Conservation (phyloP, 2,113 vertebrate genomes). For the Cervus canadensis region DNA sequence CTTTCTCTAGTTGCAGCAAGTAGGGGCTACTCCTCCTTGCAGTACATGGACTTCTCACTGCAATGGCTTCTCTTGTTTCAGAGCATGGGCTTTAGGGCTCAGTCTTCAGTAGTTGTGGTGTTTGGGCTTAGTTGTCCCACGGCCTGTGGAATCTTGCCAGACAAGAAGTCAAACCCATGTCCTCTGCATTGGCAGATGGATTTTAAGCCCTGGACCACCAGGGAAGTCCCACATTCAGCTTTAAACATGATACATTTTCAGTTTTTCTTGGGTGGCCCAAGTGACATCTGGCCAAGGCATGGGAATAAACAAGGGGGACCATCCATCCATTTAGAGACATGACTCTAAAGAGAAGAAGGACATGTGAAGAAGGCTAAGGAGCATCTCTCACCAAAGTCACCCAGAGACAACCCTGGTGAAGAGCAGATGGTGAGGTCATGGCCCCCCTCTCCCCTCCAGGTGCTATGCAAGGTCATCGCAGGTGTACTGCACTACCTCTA, state of each 20-base stretch:
- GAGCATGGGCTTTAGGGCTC: no score
- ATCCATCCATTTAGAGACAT: neutral
- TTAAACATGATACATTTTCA: neutral
- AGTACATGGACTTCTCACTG: no score
- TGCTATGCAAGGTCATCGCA: constrained; percentile 59
- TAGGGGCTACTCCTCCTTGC: no score
- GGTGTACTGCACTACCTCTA: constrained; percentile 74
- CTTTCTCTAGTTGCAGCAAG: no score
- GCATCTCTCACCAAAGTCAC: neutral
- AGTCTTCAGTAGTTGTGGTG: no score
- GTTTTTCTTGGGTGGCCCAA: neutral
- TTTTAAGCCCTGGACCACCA: no score
- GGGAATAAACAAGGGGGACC: neutral
- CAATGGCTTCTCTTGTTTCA: no score
- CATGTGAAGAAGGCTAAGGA: neutral
- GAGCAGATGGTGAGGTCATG: neutral
- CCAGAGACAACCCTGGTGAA: neutral
- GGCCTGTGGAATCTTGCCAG: no score
- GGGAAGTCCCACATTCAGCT: neutral
- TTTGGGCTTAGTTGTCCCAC: no score
- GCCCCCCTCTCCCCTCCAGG: neutral
- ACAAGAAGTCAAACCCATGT: no score
- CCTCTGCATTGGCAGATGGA: no score
- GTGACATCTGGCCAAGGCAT: neutral
- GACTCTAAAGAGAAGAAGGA: neutral